Evolutionary conservation across 2,113 vertebrate species (phyloP).

Genomic region (Acinonyx jubatus): DNA sequence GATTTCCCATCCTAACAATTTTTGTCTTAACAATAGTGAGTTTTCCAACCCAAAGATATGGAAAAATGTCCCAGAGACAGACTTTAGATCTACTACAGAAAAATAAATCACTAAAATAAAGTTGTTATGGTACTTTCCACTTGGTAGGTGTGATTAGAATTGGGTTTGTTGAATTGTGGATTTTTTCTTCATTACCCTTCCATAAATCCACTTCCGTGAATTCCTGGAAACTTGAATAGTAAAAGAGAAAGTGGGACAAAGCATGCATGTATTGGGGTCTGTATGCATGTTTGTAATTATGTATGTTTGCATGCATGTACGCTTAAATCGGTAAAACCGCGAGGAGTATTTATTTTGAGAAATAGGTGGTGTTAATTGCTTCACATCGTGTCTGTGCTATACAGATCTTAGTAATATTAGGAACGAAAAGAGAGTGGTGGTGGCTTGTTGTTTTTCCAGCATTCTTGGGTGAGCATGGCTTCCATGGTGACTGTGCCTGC

Average conservation of each 20-base stretch:
- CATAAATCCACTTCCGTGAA: neutral
- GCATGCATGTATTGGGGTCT: neutral
- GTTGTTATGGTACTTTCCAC: neutral
- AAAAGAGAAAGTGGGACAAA: neutral
- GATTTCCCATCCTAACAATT: neutral
- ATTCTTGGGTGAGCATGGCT: neutral
- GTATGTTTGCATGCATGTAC: neutral
- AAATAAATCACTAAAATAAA: neutral
- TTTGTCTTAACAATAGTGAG: neutral
- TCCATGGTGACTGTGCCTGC: neutral
- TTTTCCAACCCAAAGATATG: neutral
- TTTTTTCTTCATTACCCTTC: neutral
- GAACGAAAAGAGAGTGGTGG: neutral
- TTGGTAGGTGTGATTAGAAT: neutral
- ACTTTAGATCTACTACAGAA: neutral
- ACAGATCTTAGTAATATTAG: neutral
- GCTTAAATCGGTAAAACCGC: neutral
- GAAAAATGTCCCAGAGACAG: neutral
- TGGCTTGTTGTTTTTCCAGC: neutral
- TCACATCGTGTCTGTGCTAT: neutral
- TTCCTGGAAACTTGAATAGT: neutral
- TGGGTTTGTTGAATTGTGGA: neutral
- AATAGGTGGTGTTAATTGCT: neutral
- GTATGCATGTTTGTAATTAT: neutral
- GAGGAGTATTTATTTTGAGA: neutral